These are phyloP conservation scores for Oreonectes daqikongensis DNA, from an alignment of 2,797 vertebrate genomes.

Conservation along the genomic window DNA sequence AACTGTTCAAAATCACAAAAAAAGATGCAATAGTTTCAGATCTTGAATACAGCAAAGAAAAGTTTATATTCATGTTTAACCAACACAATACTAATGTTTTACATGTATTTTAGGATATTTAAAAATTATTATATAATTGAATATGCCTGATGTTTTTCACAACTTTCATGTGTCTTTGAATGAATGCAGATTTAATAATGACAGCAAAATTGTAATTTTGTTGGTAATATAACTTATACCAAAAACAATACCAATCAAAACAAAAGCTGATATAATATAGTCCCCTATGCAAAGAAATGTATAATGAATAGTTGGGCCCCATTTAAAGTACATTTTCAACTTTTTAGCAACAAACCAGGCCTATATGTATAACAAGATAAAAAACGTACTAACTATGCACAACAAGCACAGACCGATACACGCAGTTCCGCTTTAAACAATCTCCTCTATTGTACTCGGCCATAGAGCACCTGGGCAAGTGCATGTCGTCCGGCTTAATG, in stretches of 20 bases:
- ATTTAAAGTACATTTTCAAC: constrained; percentile 18
- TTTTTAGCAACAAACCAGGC: constrained; percentile 29
- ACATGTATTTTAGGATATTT: too few relatives aligned
- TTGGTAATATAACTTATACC: background rate
- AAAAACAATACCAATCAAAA: background rate
- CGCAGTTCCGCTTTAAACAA: constrained; percentile 67
- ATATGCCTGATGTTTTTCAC: too few relatives aligned
- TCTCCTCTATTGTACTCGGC: constrained; percentile 64
- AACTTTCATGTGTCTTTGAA: too few relatives aligned
- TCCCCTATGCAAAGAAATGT: background rate
- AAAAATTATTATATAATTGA: too few relatives aligned
- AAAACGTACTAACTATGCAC: constrained; percentile 30
- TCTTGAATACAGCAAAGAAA: too few relatives aligned
- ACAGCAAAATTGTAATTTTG: background rate
- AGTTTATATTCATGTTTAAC: too few relatives aligned
- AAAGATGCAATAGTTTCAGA: too few relatives aligned
- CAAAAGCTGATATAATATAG: background rate
- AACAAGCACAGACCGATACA: constrained; percentile 34
- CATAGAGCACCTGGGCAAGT: constrained; percentile 73
- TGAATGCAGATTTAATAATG: background rate
- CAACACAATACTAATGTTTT: too few relatives aligned
- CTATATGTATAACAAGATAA: constrained; percentile 28
- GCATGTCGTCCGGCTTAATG: constrained; percentile 72
- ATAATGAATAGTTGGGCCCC: background rate
- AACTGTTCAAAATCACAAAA: too few relatives aligned